Evolutionary conservation across 2,797 vertebrate species (phyloP).

Genomic region (Falco novaeseelandiae): DNA sequence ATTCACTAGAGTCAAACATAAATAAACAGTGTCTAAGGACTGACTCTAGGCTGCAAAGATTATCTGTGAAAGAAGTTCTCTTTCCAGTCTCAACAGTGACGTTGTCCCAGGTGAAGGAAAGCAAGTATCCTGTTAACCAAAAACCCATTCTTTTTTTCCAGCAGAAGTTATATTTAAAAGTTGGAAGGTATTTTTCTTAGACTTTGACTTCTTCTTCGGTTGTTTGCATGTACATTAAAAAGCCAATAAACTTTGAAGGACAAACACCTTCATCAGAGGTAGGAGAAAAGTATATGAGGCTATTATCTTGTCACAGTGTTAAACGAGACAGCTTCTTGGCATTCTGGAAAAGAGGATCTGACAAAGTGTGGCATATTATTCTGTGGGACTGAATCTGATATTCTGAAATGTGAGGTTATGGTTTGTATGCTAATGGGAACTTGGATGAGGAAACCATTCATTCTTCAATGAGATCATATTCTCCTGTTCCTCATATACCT

Average conservation of each 20-base stretch:
- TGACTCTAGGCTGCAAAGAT: neutral
- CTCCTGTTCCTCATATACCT: neutral
- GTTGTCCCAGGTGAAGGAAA: neutral
- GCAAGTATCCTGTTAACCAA: neutral
- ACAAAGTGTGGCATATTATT: neutral
- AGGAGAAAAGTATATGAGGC: neutral
- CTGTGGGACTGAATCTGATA: neutral
- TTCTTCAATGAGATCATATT: constrained; percentile 18
- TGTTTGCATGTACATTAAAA: neutral
- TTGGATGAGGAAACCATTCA: neutral
- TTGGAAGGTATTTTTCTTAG: neutral
- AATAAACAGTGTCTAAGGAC: neutral
- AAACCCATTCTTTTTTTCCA: rapidly evolving
- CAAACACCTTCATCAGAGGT: neutral
- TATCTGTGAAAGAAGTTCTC: neutral
- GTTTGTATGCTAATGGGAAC: neutral
- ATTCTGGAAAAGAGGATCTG: neutral
- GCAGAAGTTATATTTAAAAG: neutral
- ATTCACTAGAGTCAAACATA: neutral
- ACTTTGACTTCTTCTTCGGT: neutral
- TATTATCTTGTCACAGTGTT: neutral
- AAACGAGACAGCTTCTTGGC: neutral
- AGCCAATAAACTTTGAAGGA: neutral
- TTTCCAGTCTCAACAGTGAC: neutral
- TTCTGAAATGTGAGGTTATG: neutral